Base-by-base conservation (phyloP, 2,797 vertebrate species). In the Sparus aurata region DNA sequence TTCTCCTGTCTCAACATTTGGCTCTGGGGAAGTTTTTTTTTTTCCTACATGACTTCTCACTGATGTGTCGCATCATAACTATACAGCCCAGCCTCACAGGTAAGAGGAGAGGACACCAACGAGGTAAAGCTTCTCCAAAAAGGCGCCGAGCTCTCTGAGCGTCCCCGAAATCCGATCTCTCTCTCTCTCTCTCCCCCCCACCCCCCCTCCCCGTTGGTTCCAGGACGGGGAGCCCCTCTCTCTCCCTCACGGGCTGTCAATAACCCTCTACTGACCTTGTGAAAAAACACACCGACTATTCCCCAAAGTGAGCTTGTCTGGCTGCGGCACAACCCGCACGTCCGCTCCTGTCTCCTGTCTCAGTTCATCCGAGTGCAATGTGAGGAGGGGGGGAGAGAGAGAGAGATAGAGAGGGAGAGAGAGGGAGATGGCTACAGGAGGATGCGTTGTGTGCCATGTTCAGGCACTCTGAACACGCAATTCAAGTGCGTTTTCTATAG, bases 241-340 rank as follows among this genome's bases (percentile, higher is more conserved):
- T 4, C n/a, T n/a, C 76, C 73, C 75, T 73, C 17, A 45, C 34
- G 76, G 85, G 75, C 81, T 84, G 88, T 86, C 89, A 92, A 84
- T 88, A 90, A 85, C 88, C 85, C 86, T 89, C 85, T 20, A 55
- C 92, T 93, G 92, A 94, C 93, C 93, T 93, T 93, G 92, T 88
- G 84, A 86, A 89, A 89, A 90, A 25, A 25, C 86, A 90, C 88
- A 91, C 45, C 22, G 86, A 89, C 89, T 84, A 84, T 86, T 87
- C 88, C 89, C 88, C 72, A 88, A 89, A 94, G 90, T 91, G 73
- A 84, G 83, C 85, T 82, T 46, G 67, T 75, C 61, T 75, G 77
- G 57, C 85, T 89, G 77, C 71, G 84, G 86, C 85, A 55, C 84
- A 82, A 25, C 25, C 30, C 74, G 70, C 89, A 85, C 89, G 87